A percentile compares a stretch with the other conserved stretches of the same genome.
phyloP scores from a whole-genome alignment of 2,113 vertebrate genomes.

The Platysternon megacephalum region DNA sequence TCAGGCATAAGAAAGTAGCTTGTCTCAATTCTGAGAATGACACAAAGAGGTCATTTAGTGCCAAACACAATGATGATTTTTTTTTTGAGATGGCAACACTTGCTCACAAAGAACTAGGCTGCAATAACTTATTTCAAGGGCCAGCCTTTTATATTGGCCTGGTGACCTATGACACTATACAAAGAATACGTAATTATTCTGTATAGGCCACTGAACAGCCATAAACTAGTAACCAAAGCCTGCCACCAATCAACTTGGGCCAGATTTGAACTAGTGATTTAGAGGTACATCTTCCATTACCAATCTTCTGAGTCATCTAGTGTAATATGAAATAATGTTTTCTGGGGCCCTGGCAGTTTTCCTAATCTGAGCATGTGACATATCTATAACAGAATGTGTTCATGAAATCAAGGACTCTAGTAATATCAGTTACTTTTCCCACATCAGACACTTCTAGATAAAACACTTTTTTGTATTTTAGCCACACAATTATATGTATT shows the following conservation, averaged over 20 bases:
- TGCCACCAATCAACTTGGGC: not conserved
- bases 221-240: not conserved
- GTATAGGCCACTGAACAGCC: not conserved
- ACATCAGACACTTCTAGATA: not conserved
- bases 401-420: not conserved
- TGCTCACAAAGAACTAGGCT: not conserved
- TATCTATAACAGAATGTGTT: not conserved
- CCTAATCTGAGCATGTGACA: not conserved
- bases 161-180: not conserved
- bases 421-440: not conserved
- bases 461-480: not conserved
- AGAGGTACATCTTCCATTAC: accelerated
- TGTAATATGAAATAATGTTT: not conserved
- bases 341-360: not conserved
- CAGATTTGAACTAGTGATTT: not conserved
- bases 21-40: constrained; percentile 13
- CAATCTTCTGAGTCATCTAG: not conserved
- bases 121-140: not conserved
- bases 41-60: not conserved
- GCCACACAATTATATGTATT: not conserved
- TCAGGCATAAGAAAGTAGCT: not conserved
- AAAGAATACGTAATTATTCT: not conserved
- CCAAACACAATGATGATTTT: not conserved
- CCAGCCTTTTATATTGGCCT: not conserved
- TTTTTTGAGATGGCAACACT: not conserved